Percentiles rank a stretch among this genome's conserved stretches.
Evolutionary conservation across 2,888 invertebrate species (phyloP).

Genomic region (Patella pellucida): DNA sequence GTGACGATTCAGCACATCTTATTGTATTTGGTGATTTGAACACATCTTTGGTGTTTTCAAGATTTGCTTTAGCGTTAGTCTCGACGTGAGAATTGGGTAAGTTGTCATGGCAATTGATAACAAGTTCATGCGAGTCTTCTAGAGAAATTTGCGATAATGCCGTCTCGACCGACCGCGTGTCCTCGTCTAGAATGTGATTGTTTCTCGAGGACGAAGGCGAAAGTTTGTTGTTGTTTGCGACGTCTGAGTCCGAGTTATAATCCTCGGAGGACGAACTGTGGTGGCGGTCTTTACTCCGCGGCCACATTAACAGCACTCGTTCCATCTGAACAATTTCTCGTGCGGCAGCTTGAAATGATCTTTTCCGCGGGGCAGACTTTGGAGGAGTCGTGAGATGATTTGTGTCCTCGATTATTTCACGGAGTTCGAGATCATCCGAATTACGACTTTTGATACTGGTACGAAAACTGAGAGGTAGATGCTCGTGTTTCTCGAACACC

Average conservation of each 20-base stretch:
- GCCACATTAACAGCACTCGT: slow-evolving; percentile 59
- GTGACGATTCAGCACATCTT: neutral
- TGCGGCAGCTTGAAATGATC: slow-evolving; percentile 62
- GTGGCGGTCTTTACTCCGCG: slow-evolving; percentile 46
- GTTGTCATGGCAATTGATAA: slow-evolving; percentile 13
- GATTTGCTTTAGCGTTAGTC: too few relatives aligned
- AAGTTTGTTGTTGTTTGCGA: slow-evolving; percentile 15
- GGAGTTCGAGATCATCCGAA: slow-evolving; percentile 11
- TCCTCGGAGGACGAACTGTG: slow-evolving; percentile 66
- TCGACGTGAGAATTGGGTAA: slow-evolving; percentile 14
- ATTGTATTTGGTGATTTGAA: too few relatives aligned
- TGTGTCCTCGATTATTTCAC: neutral
- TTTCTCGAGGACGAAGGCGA: too few relatives aligned
- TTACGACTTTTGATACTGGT: slow-evolving; percentile 41
- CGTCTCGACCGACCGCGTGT: slow-evolving; percentile 22
- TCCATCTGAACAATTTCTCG: slow-evolving; percentile 54
- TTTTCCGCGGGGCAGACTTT: slow-evolving; percentile 30
- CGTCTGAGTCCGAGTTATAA: slow-evolving; percentile 30
- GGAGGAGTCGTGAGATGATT: neutral
- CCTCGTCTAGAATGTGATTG: neutral
- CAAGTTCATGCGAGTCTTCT: slow-evolving; percentile 12
- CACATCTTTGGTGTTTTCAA: too few relatives aligned
- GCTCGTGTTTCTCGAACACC: slow-evolving; percentile 62
- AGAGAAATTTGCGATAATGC: slow-evolving; percentile 24
- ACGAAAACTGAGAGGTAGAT: slow-evolving; percentile 56